Evolutionary conservation across 1,140 invertebrate species (phyloP).

Genomic region (Paracyclopina nana): DNA sequence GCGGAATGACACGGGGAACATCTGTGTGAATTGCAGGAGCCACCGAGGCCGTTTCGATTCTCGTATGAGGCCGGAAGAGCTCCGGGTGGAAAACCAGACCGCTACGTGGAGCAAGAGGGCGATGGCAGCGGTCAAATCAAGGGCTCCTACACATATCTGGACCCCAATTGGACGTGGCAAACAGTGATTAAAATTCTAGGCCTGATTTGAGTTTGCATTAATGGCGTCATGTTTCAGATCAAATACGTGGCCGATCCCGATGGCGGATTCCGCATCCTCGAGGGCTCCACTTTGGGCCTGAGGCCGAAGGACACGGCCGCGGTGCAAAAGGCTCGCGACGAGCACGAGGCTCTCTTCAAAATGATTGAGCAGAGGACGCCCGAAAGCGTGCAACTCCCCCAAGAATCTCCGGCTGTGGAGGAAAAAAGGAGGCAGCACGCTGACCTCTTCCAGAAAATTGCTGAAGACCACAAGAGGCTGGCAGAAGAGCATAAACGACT

Average conservation of each 20-base stretch:
- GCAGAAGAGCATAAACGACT: conserved; percentile 2
- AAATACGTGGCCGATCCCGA: conserved; percentile 12
- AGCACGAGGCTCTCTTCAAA: conserved; percentile 7
- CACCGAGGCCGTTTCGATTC: conserved; percentile 8
- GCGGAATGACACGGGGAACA: no score
- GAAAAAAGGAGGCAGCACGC: not conserved
- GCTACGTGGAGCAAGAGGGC: conserved; percentile 2
- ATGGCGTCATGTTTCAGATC: not conserved
- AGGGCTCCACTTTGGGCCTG: not conserved
- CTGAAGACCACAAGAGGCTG: not conserved
- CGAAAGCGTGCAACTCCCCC: not conserved
- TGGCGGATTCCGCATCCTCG: not conserved
- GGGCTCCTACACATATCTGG: conserved; percentile 9
- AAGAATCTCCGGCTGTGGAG: conserved; percentile 6
- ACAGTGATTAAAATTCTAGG: not conserved
- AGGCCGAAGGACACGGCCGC: not conserved
- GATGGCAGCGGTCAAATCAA: conserved; percentile 1
- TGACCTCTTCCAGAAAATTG: not conserved
- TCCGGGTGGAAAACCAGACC: conserved; percentile 11
- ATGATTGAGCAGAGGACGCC: not conserved
- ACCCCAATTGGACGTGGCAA: conserved; percentile 12
- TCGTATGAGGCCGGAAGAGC: conserved; percentile 1
- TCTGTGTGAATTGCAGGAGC: not conserved
- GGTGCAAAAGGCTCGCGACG: not conserved
- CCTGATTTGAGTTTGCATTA: not conserved